Base-by-base conservation (phyloP, 2,888 invertebrate genomes). In the Bembecia ichneumoniformis region DNA sequence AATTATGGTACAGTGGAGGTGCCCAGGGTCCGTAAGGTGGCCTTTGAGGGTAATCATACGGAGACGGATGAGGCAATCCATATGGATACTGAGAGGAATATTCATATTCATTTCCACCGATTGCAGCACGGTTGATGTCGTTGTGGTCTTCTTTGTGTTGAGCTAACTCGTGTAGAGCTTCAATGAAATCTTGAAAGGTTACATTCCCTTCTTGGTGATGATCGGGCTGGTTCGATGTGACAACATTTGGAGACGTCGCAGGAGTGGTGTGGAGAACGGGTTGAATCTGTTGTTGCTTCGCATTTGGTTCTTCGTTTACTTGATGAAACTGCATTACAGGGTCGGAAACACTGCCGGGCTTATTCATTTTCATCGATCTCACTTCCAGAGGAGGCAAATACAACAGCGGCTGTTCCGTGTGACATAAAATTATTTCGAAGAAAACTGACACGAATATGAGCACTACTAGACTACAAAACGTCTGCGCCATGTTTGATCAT, bases 321-420 rank as follows among this genome's bases (percentile, higher is more conserved):
- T 49, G 51, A 15, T 51, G 49, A 17, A 44, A 40, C 4, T 45
- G 36, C 15, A 51, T 44, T 5, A 48, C 52, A 11, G 28, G 9
- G 13, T 55, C 55, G 45, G 55, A 52, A 51, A 52, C 46, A 45
- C 51, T 49, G 51, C 54, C 15, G 51, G 47, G 40, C 3, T 49
- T 47, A 43, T 59, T 56, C 34, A 52, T 47, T 47, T 56, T 52
- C 13, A 54, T 52, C 50, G 69, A 58, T 52, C 73, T 69, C 49
- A 65, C 60, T 53, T 77, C 78, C 13, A 67, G 63, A 35, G 71
- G 63, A 16, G 71, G 66, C 47, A 70, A 55, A 44, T 65, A 68
- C 58, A 71, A 48, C 61, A 46, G 67, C 56, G 64, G 61, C 51
- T 40, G 40, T 40, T 40, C 40, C 13, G 40, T 40, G 11, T 40